Conservation (phyloP, 2,888 invertebrate species). For the Platycheirus rosarum region DNA sequence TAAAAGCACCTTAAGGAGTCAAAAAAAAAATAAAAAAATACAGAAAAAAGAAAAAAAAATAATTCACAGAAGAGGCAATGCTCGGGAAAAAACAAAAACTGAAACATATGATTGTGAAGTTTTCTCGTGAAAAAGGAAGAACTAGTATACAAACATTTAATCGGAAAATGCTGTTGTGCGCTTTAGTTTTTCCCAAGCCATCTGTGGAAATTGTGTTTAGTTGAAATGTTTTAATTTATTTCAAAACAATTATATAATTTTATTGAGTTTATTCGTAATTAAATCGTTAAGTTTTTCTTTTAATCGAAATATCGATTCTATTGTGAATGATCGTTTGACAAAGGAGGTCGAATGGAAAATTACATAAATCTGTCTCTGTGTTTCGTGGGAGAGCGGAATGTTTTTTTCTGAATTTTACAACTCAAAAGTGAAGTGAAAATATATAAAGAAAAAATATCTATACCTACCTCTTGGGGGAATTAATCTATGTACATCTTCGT, state of each 20-base stretch:
- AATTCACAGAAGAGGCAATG: slow-evolving; percentile 40
- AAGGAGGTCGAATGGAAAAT: slow-evolving; percentile 22
- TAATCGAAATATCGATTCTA: too few species aligned
- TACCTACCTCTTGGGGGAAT: background rate
- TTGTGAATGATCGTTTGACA: slow-evolving; percentile 9
- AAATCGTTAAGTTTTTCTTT: too few species aligned
- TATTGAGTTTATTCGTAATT: too few species aligned
- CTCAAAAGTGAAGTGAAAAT: slow-evolving; percentile 3
- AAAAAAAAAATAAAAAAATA: background rate
- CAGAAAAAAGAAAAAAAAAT: background rate
- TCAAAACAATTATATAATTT: slow-evolving; percentile 19
- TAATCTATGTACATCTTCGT: background rate
- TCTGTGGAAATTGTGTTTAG: slow-evolving; percentile 4
- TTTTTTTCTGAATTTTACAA: slow-evolving; percentile 8
- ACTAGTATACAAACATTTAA: slow-evolving; percentile 23
- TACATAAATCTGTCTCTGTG: background rate
- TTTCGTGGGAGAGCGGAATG: background rate
- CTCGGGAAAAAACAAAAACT: slow-evolving; percentile 58
- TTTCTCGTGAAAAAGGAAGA: slow-evolving; percentile 26
- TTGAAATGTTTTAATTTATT: slow-evolving; percentile 7
- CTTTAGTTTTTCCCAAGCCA: slow-evolving; percentile 25
- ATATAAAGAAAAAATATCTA: slow-evolving; percentile 12
- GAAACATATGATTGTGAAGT: slow-evolving; percentile 36
- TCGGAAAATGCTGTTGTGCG: slow-evolving; percentile 32
- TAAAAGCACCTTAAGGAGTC: slow-evolving; percentile 49